Evolutionary conservation across 92 coral and sea anemone genomes (phyloP), one percentile per base, ranked within the genome.

Genomic region (Parazoanthus atlanticus): DNA sequence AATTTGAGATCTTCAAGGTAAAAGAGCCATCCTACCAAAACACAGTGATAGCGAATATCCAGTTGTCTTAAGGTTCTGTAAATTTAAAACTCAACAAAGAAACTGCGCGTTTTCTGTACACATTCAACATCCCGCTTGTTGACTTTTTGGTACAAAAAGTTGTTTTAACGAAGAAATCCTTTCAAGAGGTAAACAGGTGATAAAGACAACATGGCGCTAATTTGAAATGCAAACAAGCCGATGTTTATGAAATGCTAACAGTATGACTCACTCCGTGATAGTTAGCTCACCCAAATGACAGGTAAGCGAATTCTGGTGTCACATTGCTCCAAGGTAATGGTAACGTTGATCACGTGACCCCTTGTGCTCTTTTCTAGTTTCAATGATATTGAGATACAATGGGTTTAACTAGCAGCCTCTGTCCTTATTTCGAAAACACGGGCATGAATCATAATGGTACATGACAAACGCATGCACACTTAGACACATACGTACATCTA

Each of bases 201-300:
- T 46, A 66, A 65, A 38, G 70, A 61, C 85, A 58, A n/a, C 66
- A 58, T 81, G 85, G 26, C 85, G 29, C 52, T 61, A 81, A 81
- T 81, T 81, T 81, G 29, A 81, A 80, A 81, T 58, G 73, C 85
- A 81, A 81, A 56, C 72, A 81, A 81, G 85, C 72, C 47, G 21
- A 19, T 81, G 86, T 69, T 65, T 83, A 83, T 13, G 33, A 67
- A 83, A 66, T 69, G 26, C 65, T 82, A 66, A 82, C 86, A 82
- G 41, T 66, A 41, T n/a, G 34, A 36, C 9, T 66, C 86, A 69
- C 65, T 83, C 38, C 19, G 17, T 4, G 76, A 41, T 69, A 69
- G 75, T 66, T 82, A 66, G 86, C 86, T 64, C 54, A 64, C 86
- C 46, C 56, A 40, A 41, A 25, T 25, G 86, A 69, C 75, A 40